phyloP scores from a whole-genome alignment of 64 coral and sea anemone species.

The Actinia equina region DNA sequence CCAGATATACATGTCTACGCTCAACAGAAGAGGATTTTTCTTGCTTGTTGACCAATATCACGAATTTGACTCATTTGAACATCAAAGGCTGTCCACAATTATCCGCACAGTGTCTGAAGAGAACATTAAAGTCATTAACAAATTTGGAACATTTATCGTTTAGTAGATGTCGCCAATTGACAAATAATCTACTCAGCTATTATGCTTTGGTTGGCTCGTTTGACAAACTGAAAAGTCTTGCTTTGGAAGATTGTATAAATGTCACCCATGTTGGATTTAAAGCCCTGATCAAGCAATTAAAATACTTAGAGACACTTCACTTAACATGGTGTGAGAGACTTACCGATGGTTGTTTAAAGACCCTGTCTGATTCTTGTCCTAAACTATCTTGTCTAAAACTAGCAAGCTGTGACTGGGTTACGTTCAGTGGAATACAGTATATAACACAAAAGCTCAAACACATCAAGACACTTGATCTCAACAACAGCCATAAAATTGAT shows the following conservation, averaged over 20 bases:
- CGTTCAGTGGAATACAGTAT: slow-evolving; percentile 50
- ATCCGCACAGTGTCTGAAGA: slow-evolving; percentile 64
- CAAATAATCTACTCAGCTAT: slow-evolving; percentile 59
- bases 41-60: slow-evolving; percentile 62
- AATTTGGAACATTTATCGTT: slow-evolving; percentile 80
- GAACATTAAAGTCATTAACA: slow-evolving; percentile 50
- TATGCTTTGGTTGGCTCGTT: slow-evolving; percentile 64
- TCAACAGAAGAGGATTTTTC: slow-evolving; percentile 68
- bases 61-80: slow-evolving; percentile 79
- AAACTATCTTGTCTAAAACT: slow-evolving; percentile 65
- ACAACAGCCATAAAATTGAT: slow-evolving; percentile 84
- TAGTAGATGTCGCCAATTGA: slow-evolving; percentile 72
- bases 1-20: slow-evolving; percentile 55
- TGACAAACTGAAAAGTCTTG: slow-evolving; percentile 63
- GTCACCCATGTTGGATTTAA: slow-evolving; percentile 82
- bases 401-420: slow-evolving; percentile 90
- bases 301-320: slow-evolving; percentile 69
- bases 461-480: slow-evolving; percentile 65
- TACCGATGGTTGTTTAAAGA: slow-evolving; percentile 67
- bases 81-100: slow-evolving; percentile 80
- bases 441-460: slow-evolving; percentile 70
- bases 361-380: slow-evolving; percentile 52
- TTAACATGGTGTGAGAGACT: slow-evolving; percentile 96
- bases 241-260: slow-evolving; percentile 87
- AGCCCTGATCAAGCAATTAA: slow-evolving; percentile 61